Base-by-base conservation (phyloP, 2,113 vertebrate species). In the Benitochromis conjunctus region DNA sequence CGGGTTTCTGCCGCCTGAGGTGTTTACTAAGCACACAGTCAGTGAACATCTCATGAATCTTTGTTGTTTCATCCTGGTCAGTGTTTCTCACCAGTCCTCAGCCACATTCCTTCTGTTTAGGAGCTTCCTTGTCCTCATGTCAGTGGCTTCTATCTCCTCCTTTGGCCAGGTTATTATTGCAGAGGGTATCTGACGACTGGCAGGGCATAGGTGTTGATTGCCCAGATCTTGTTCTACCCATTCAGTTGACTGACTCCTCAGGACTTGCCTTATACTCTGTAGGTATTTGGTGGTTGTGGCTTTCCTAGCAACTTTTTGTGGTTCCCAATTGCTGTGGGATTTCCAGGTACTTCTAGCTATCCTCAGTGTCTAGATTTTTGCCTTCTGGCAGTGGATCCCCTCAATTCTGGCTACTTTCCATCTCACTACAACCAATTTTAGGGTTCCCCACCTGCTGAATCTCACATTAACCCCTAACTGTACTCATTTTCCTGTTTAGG, bases 381-480 rank as follows among this genome's bases (percentile, higher is more conserved):
- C 16, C 58, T 62, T 36, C 58, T 62, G 58, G 58, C 58, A 62
- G 16, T 3, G 5, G 3, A 62, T 11, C 29, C 34, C 29, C 3
- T 62, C 58, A 62, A 7, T 36, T 62, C 58, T 34, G 58, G 19
- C 34, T 11, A 34, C 58, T 36, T 62, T 62, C 26, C 26, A 26
- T 26, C 26, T 26, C 26, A 26, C 26, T 26, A 26, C 26, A 26
- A 26, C 26, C 26, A 26, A 26, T 26, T 26, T 2, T 26, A 26
- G 26, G 26, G 26, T 26, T 26, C 26, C 26, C 26, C 26, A 26
- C 26, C 2, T 26, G 26, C 26, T 26, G 26, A 26, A 26, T 26
- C 9, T 6, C 57, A 19, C 2, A 60, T 1, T 60, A 34, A 60
- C 3, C 0, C 58, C 29, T 0, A 60, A 19, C 1, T 34, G 58